phyloP scores from a whole-genome alignment of 37 sponge, comb jelly and placozoan species.

The Ephydatia muelleri region DNA sequence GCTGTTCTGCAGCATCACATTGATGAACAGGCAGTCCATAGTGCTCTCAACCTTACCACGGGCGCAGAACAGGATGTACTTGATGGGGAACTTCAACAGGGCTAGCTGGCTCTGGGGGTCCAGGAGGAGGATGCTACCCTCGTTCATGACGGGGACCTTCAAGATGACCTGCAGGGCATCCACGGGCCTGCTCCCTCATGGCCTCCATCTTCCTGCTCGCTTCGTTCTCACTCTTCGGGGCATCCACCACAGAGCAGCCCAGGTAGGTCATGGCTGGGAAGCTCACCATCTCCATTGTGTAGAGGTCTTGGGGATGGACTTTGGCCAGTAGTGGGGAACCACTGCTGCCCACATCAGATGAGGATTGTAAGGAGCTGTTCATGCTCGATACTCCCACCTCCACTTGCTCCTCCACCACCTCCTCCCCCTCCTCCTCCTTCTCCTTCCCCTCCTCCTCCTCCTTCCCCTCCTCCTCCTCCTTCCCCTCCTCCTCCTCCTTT shows the following conservation, averaged over 20 bases:
- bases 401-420: too few species aligned
- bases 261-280: constrained; percentile 61
- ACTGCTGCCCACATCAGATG: too few species aligned
- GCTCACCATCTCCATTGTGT: background rate
- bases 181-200: constrained; percentile 56
- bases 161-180: constrained; percentile 63
- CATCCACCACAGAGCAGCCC: constrained; percentile 85
- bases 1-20: constrained; percentile 54
- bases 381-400: too few species aligned
- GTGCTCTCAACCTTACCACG: constrained; percentile 61
- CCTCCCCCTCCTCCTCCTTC: too few species aligned
- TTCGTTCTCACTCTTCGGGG: constrained; percentile 85
- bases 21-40: constrained; percentile 80
- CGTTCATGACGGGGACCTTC: constrained; percentile 55
- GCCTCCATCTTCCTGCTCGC: constrained; percentile 78
- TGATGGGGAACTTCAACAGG: constrained; percentile 48
- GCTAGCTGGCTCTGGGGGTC: constrained; percentile 60
- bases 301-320: too few species aligned
- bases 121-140: constrained; percentile 57
- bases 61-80: constrained; percentile 81
- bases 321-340: background rate
- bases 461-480: too few species aligned
- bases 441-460: too few species aligned
- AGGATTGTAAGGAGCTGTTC: too few species aligned
- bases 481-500: too few species aligned